Percentiles rank a stretch among this genome's conserved stretches.
These are phyloP conservation scores for Pygmarrhopalites habei DNA, from an alignment of 1,140 invertebrate genomes.

Conservation along the genomic window DNA sequence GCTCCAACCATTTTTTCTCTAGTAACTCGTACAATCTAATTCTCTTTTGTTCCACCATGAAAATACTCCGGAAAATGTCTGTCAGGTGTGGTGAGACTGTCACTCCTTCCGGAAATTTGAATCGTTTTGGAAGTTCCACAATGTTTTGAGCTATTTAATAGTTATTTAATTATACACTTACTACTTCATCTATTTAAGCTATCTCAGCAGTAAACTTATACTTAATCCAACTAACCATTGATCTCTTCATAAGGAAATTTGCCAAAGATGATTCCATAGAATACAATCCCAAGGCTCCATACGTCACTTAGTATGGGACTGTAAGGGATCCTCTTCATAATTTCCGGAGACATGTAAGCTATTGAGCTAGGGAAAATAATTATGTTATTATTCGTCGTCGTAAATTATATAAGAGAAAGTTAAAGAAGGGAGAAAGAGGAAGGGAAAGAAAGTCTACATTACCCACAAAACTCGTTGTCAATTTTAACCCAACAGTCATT, in stretches of 20 bases:
- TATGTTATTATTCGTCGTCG: no score
- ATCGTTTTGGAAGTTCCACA: neutral
- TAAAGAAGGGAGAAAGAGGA: no score
- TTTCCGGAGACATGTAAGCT: conserved; percentile 15
- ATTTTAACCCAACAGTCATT: neutral
- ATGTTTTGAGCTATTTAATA: neutral
- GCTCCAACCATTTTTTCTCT: neutral
- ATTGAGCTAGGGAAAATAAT: conserved; percentile 10
- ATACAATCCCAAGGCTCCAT: conserved; percentile 8
- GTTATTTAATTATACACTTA: no score
- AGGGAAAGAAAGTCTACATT: no score
- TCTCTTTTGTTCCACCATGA: neutral
- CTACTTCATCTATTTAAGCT: no score
- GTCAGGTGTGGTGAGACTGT: neutral
- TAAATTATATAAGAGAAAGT: no score
- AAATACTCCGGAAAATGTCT: conserved; percentile 6
- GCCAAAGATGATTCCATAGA: conserved; percentile 3
- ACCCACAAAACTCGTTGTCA: neutral
- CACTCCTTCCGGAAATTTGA: neutral
- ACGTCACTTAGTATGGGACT: conserved; percentile 16
- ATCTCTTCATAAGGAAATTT: conserved; percentile 15
- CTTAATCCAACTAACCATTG: no score
- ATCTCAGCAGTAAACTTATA: no score
- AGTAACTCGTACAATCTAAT: conserved; percentile 12
- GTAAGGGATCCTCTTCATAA: neutral